Evolutionary conservation across 2,888 invertebrate species (phyloP), one percentile per base, ranked within the genome.

Genomic region (Leptodirus hochenwartii): DNA sequence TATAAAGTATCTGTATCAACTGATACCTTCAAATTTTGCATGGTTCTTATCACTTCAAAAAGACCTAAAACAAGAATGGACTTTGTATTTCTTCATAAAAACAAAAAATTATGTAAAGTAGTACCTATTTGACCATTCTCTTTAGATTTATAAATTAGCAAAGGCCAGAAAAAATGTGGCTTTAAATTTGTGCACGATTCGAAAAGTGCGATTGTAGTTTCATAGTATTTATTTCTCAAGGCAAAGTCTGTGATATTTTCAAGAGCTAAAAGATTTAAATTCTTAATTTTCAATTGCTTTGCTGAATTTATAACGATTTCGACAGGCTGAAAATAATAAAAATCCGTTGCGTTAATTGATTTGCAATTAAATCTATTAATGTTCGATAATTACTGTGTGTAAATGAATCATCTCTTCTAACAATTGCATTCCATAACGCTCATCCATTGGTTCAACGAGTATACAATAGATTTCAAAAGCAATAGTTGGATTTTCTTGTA

Each of bases 151-250:
- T 60, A 51, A 15, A 68, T 26, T 25, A 73, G 31, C 29, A 71
- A 47, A 1, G 73, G 69, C 72, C 72, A 73, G 44, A 70, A 73
- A 43, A 65, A 73, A 37, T 73, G 71, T 0, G 67, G 56, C 8
- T 68, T 53, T 2, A 66, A 29, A 6, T 9, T 24, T 12, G 35
- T 10, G 25, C 41, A 25, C 6, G 22, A 25, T 25, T 38, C 47
- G 31, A 67, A 56, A 38, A 64, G 30, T 25, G 54, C 54, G 11
- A 61, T 34, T 0, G 62, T 61, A 2, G 61, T 31, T 0, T 61
- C 54, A 2, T 50, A 43, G 31, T 59, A 58, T 14, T 52, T 53
- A 2, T 46, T 39, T 31, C 55, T 61, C 26, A 72, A 41, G 0
- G 68, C 62, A 13, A 56, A 37, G 13, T 47, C 41, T 0, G 58